Evolutionary conservation across 2,888 invertebrate genomes (phyloP).

Genomic region (Periphyllus acericola): DNA sequence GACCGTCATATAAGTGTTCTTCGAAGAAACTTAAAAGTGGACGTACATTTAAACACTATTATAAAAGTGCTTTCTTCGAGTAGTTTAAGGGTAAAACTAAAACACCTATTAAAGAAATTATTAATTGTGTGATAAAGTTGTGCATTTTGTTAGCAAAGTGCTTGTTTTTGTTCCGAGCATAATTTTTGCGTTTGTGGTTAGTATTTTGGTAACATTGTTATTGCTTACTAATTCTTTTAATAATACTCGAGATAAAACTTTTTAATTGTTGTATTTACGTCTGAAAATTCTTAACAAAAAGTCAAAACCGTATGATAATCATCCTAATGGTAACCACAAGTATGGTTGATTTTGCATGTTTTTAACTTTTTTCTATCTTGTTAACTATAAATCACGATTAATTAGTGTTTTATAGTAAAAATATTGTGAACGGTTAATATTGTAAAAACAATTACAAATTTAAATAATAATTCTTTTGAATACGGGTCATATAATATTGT

Average conservation of each 20-base stretch:
- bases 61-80: not conserved
- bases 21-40: constrained; percentile 6
- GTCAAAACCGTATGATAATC: not conserved
- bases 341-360: not conserved
- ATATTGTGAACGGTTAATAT: not conserved
- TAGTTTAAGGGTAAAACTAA: not conserved
- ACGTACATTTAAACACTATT: not conserved
- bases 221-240: not conserved
- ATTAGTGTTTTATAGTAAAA: not conserved
- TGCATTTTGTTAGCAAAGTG: not conserved
- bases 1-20: not conserved
- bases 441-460: no score
- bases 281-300: not conserved
- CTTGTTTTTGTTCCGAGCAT: constrained; percentile 5
- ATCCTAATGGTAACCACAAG: not conserved
- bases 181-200: not conserved
- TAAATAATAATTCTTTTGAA: no score
- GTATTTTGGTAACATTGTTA: not conserved
- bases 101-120: constrained; percentile 16
- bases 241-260: not conserved
- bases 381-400: no score
- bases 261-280: not conserved
- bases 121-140: constrained; percentile 7
- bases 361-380: not conserved
- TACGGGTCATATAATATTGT: no score